Percentiles rank a stretch among this genome's conserved stretches.
Evolutionary conservation across 92 coral and sea anemone species (phyloP).

Genomic region (Actinostola sp.): DNA sequence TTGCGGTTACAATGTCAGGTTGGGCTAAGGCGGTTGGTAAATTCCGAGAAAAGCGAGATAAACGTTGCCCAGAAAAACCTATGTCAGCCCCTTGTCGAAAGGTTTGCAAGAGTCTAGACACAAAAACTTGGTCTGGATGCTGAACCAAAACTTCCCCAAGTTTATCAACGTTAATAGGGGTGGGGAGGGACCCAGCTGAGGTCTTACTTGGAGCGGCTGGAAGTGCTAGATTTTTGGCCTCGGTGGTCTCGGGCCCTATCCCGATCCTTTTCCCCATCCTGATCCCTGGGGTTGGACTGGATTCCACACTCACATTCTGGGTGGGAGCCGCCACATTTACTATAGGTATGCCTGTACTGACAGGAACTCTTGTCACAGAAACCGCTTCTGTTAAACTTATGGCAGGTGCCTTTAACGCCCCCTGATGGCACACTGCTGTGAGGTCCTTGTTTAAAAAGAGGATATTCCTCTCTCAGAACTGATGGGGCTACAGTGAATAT

Average conservation of each 20-base stretch:
- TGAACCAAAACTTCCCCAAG: conserved; percentile 24
- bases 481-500: conserved; percentile 43
- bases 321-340: conserved; percentile 37
- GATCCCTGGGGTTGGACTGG: too few species aligned
- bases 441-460: conserved; percentile 55
- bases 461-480: conserved; percentile 20
- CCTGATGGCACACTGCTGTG: conserved; percentile 23
- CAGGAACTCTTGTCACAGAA: conserved; percentile 40
- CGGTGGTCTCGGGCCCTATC: conserved; percentile 6
- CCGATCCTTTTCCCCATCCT: conserved; percentile 15
- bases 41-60: conserved; percentile 9
- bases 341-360: conserved; percentile 16
- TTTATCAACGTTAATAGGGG: conserved; percentile 37
- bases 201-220: conserved; percentile 13
- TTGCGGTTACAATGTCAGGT: conserved; percentile 32
- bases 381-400: conserved; percentile 19
- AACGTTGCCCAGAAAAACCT: conserved; percentile 18
- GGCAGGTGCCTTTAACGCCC: conserved; percentile 46
- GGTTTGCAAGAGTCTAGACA: background rate
- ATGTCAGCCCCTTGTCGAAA: background rate
- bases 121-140: conserved; percentile 7
- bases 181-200: conserved; percentile 27
- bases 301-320: conserved; percentile 41
- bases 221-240: background rate
- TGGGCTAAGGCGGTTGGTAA: conserved; percentile 33